Conservation (phyloP, 2,888 invertebrate genomes). For the Ctena decussata region DNA sequence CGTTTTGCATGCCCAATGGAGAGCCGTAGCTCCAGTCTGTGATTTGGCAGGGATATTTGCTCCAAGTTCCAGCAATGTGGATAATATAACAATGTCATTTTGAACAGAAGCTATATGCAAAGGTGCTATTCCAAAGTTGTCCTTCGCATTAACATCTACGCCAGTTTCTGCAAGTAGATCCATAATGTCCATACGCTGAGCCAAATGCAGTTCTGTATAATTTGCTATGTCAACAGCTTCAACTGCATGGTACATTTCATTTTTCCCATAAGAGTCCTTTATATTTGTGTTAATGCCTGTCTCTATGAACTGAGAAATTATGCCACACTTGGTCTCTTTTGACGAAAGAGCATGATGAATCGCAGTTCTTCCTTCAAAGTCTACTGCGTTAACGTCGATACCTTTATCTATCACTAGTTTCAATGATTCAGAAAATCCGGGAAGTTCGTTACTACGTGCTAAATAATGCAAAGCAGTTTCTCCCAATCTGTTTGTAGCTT, state of each 20-base stretch:
- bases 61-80: conserved; percentile 19
- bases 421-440: neutral
- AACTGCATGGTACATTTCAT: neutral
- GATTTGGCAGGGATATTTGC: conserved; percentile 15
- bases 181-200: neutral
- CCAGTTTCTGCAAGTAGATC: neutral
- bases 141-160: neutral
- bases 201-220: neutral
- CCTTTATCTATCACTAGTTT: neutral
- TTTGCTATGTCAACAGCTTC: neutral
- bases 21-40: conserved; percentile 26
- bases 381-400: neutral
- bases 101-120: neutral
- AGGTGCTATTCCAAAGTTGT: neutral
- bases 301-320: neutral
- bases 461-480: neutral
- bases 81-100: conserved; percentile 15
- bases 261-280: neutral
- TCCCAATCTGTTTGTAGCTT: neutral
- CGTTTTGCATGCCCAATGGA: conserved; percentile 21
- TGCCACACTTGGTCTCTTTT: neutral
- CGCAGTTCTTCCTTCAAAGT: conserved; percentile 11
- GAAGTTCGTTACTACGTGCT: neutral
- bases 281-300: neutral
- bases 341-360: conserved; percentile 26